phyloP scores from a whole-genome alignment of 1,140 invertebrate genomes.

The Brachionus sp. region DNA sequence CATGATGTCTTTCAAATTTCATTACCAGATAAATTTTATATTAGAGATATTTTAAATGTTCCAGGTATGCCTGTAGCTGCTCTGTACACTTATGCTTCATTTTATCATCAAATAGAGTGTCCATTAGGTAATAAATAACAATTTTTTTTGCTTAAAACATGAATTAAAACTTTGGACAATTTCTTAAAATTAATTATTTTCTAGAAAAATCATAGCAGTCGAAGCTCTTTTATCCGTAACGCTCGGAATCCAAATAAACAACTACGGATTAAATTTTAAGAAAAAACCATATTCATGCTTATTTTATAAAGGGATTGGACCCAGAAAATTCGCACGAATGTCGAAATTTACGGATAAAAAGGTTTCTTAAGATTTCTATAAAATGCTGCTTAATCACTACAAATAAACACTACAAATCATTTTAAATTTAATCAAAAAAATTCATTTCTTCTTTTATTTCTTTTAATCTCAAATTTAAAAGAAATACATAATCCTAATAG shows the following conservation, averaged over 20 bases:
- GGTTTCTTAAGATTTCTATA: too few species aligned
- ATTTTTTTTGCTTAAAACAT: background rate
- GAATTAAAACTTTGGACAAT: background rate
- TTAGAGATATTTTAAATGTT: slow-evolving; percentile 17
- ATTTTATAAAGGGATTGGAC: too few species aligned
- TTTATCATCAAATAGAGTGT: slow-evolving; percentile 11
- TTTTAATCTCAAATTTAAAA: background rate
- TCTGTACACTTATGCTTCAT: background rate
- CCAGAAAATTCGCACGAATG: too few species aligned
- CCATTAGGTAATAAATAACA: background rate
- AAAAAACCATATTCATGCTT: too few species aligned
- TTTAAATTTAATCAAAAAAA: background rate
- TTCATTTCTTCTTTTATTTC: background rate
- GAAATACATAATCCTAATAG: background rate
- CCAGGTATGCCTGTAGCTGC: slow-evolving; percentile 12
- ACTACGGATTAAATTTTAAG: too few species aligned
- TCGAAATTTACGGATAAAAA: too few species aligned
- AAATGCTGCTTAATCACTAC: background rate
- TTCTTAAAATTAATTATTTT: background rate
- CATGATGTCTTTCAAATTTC: slow-evolving; percentile 20
- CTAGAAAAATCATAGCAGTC: background rate
- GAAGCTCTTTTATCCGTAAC: too few species aligned
- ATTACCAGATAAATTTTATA: background rate
- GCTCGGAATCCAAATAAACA: too few species aligned
- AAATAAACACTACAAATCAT: background rate